phyloP scores from a whole-genome alignment of 1,140 invertebrate species.

The Propsilocerus akamusi region DNA sequence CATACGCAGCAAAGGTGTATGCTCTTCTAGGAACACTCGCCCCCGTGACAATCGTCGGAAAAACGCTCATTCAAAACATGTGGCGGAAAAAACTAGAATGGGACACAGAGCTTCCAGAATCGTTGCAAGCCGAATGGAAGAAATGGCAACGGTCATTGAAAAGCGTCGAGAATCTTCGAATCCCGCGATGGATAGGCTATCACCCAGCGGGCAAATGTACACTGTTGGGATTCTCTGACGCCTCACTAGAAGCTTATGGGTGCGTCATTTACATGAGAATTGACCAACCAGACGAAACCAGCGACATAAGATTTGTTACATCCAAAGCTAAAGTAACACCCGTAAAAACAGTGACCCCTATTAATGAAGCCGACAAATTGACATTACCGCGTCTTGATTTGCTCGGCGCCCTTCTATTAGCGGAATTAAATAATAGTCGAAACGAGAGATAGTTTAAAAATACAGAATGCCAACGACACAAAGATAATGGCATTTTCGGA shows the following conservation, averaged over 20 bases:
- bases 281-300: too few species aligned
- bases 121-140: not conserved
- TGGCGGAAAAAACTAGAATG: slow-evolving; percentile 18
- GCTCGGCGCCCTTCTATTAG: too few species aligned
- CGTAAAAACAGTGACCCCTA: too few species aligned
- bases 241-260: not conserved
- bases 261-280: slow-evolving; percentile 17
- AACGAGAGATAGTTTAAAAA: too few species aligned
- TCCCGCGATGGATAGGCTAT: not conserved
- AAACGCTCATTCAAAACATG: slow-evolving; percentile 21
- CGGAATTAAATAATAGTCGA: too few species aligned
- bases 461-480: too few species aligned
- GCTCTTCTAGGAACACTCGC: slow-evolving; percentile 20
- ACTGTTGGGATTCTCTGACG: not conserved
- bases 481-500: too few species aligned
- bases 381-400: too few species aligned
- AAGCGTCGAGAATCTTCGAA: not conserved
- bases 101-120: slow-evolving; percentile 13
- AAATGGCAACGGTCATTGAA: not conserved
- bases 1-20: slow-evolving; percentile 15
- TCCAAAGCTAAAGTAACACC: too few species aligned
- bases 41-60: slow-evolving; percentile 17
- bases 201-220: not conserved
- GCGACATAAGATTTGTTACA: too few species aligned
- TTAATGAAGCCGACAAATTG: too few species aligned